Evolutionary conservation across 2,113 vertebrate genomes (phyloP), one percentile per base, ranked within the genome.

Genomic region (Speoplatyrhinus poulsoni): DNA sequence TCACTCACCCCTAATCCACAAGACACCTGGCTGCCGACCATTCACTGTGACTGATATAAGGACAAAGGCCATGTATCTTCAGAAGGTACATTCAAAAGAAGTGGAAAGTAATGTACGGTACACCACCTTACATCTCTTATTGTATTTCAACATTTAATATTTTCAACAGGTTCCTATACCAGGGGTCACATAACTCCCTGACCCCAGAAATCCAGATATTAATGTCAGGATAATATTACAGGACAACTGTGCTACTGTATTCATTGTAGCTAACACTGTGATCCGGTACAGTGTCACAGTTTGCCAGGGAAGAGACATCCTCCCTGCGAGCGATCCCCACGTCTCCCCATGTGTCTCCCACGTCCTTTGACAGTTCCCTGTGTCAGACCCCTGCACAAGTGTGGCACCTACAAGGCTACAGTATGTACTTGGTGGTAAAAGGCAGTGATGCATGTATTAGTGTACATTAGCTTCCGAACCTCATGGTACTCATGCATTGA

Each of bases 361-460:
- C 68, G 76, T 65, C 76, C 81, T 81, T 77, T 90, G 86, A 89
- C 87, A 89, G 83, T 26, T 26, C 26, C 26, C 26, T 26, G 26
- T 26, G 26, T 26, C 26, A 26, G 73, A 75, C 77, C 57, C 60
- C 79, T 79, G 75, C 74, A 72, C 69, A 82, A 75, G 82, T 58
- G 70, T 82, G 87, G 85, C 87, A 89, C 82, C 81, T 88, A 91
- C 86, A 91, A 88, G 87, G 70, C 78, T 82, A 76, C 78, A 72
- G 79, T 84, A 85, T 87, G 87, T 89, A 89, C 87, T 85, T 84
- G 82, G 86, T 81, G 85, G 89, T 91, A 89, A 89, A 82, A 64
- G 78, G 77, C 72, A 82, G 79, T 75, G 85, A 89, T 89, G 83
- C 84, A 87, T 82, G 80, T 89, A 82, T 88, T 87, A 86, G 80